Percentiles rank a stretch among this genome's conserved stretches.
These are phyloP conservation scores for Eilema caniola DNA, from an alignment of 2,888 invertebrate genomes.

Conservation along the genomic window DNA sequence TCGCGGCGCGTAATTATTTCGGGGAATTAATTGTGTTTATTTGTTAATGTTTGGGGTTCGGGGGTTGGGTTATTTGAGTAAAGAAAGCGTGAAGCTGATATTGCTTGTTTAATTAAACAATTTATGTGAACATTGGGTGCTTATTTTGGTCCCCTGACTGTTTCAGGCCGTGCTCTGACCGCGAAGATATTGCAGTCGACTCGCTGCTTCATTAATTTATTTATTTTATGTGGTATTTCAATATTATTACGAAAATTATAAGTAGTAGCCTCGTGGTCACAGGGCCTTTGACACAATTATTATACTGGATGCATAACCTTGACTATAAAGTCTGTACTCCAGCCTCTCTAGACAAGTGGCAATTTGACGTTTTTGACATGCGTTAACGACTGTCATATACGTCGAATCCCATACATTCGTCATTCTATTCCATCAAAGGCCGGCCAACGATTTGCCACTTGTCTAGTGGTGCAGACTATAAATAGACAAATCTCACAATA, in stretches of 20 bases:
- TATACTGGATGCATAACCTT: no score
- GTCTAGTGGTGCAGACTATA: no score
- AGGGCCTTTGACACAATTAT: no score
- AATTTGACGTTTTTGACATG: no score
- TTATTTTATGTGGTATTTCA: neutral
- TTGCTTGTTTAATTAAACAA: slow-evolving; percentile 45
- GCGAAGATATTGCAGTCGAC: neutral
- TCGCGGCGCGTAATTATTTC: slow-evolving; percentile 39
- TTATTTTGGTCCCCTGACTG: slow-evolving; percentile 34
- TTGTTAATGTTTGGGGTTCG: slow-evolving; percentile 40
- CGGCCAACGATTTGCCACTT: no score
- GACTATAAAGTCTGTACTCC: neutral
- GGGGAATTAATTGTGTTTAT: slow-evolving; percentile 50
- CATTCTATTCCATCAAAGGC: no score
- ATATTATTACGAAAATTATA: no score
- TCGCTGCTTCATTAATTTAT: neutral
- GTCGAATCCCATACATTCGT: no score
- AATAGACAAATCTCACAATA: neutral
- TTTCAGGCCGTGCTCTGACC: slow-evolving; percentile 16
- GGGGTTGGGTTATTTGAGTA: slow-evolving; percentile 37
- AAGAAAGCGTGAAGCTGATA: slow-evolving; percentile 41
- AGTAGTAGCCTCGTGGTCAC: no score
- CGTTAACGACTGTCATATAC: no score
- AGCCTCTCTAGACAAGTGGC: no score
- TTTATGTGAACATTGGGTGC: slow-evolving; percentile 46